Conservation (phyloP, 1,140 invertebrate genomes). For the Drosophila jambulina region DNA sequence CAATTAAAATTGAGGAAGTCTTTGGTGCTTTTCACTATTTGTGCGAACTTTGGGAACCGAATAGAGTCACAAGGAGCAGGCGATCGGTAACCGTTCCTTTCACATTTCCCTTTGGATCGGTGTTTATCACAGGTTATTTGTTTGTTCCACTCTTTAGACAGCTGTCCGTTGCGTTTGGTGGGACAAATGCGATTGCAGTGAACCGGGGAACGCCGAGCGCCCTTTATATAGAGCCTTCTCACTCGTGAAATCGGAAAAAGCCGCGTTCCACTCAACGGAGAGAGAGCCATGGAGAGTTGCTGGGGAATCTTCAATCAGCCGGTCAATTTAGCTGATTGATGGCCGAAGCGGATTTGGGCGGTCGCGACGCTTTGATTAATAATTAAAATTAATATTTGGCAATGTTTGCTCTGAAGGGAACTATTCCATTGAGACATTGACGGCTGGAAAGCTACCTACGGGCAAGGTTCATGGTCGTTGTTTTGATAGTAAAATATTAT, state of each 20-base stretch:
- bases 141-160: neutral
- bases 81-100: slow-evolving; percentile 29
- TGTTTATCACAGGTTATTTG: slow-evolving; percentile 21
- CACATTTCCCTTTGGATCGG: neutral
- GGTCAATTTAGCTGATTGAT: slow-evolving; percentile 67
- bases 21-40: neutral
- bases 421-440: slow-evolving; percentile 4
- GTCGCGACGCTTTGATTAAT: slow-evolving; percentile 31
- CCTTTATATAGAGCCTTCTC: slow-evolving; percentile 36
- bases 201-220: slow-evolving; percentile 1
- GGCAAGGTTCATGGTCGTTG: slow-evolving; percentile 23
- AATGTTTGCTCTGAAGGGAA: slow-evolving; percentile 29
- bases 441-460: slow-evolving; percentile 11
- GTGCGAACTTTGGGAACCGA: neutral
- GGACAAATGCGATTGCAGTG: slow-evolving; percentile 15
- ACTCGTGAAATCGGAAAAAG: slow-evolving; percentile 16
- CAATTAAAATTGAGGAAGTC: neutral
- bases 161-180: slow-evolving; percentile 3
- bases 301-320: slow-evolving; percentile 33
- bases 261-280: slow-evolving; percentile 2
- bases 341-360: slow-evolving; percentile 32
- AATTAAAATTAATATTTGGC: slow-evolving; percentile 48
- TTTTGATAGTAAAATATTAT: neutral
- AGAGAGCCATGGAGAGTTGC: slow-evolving; percentile 5
- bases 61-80: neutral